Percentiles rank a stretch among this genome's conserved stretches.
phyloP scores from a whole-genome alignment of 2,888 invertebrate species.

The Cheilosia vulpina region DNA sequence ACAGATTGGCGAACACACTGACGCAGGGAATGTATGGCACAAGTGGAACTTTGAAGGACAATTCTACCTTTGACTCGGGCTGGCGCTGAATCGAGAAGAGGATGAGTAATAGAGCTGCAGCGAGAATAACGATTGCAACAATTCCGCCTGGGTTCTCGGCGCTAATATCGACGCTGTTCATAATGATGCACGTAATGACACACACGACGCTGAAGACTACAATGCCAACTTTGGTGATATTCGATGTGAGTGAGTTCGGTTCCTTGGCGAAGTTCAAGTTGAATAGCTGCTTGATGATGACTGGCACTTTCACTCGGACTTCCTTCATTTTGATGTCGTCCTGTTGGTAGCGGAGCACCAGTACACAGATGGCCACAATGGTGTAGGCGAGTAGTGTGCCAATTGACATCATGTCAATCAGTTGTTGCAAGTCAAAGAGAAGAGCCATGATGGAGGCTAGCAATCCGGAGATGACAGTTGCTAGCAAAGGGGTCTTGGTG shows the following conservation, averaged over 20 bases:
- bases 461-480: conserved; percentile 90
- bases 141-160: conserved; percentile 80
- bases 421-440: conserved; percentile 93
- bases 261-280: conserved; percentile 89
- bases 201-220: conserved; percentile 85
- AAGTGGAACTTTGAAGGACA: conserved; percentile 92
- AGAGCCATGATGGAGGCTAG: conserved; percentile 93
- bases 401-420: conserved; percentile 99
- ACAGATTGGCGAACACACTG: conserved; percentile 94
- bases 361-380: conserved; percentile 95
- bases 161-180: conserved; percentile 76
- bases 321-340: conserved; percentile 80
- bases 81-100: conserved; percentile 88
- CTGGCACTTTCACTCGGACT: conserved; percentile 79
- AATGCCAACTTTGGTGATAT: conserved; percentile 87
- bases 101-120: conserved; percentile 85
- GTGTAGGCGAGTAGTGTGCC: conserved; percentile 95
- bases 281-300: conserved; percentile 86
- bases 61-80: conserved; percentile 86
- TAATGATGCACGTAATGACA: conserved; percentile 79
- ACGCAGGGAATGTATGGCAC: conserved; percentile 93
- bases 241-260: conserved; percentile 87
- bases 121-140: conserved; percentile 84
- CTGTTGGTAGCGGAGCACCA: conserved; percentile 90
- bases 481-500: conserved; percentile 91